A percentile compares a stretch with the other conserved stretches of the same genome.
These are phyloP conservation scores for Cephus runcator DNA, from an alignment of 2,888 invertebrate species.

Conservation along the genomic window DNA sequence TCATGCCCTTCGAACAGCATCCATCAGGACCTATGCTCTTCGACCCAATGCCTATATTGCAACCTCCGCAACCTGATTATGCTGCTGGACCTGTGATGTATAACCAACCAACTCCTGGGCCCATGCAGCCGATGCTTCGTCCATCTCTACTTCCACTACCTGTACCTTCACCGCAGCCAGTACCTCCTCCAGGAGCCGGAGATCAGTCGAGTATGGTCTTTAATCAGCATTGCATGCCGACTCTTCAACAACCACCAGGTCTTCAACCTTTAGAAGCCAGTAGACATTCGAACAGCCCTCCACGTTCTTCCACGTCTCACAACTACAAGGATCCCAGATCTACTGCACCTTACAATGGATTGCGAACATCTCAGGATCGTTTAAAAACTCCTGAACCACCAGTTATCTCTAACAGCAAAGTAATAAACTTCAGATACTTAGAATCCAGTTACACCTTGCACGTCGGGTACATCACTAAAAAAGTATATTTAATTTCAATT, in stretches of 20 bases:
- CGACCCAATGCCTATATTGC: constrained; percentile 38
- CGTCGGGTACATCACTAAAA: constrained; percentile 8
- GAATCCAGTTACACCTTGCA: constrained; percentile 13
- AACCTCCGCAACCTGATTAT: constrained; percentile 40
- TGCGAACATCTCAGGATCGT: constrained; percentile 43
- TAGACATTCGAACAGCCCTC: constrained; percentile 8
- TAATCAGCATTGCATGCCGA: constrained; percentile 16
- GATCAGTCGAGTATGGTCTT: constrained; percentile 19
- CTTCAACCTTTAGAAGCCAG: background rate
- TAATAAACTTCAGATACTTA: constrained; percentile 41
- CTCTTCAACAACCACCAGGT: background rate
- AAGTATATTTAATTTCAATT: constrained; percentile 5
- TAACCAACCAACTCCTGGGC: constrained; percentile 40
- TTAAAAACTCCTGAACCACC: constrained; percentile 62
- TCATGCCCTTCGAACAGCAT: constrained; percentile 45
- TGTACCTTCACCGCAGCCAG: constrained; percentile 34
- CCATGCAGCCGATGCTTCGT: constrained; percentile 25
- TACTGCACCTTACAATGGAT: constrained; percentile 36
- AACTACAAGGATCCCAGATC: constrained; percentile 29
- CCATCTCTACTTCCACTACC: constrained; percentile 26
- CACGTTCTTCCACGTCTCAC: constrained; percentile 17
- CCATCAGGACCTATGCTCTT: constrained; percentile 44
- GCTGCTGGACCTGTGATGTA: constrained; percentile 48
- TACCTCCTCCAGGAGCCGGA: constrained; percentile 37
- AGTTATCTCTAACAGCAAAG: constrained; percentile 61